Conservation (phyloP, 1,140 invertebrate genomes). For the Aethina tumida region DNA sequence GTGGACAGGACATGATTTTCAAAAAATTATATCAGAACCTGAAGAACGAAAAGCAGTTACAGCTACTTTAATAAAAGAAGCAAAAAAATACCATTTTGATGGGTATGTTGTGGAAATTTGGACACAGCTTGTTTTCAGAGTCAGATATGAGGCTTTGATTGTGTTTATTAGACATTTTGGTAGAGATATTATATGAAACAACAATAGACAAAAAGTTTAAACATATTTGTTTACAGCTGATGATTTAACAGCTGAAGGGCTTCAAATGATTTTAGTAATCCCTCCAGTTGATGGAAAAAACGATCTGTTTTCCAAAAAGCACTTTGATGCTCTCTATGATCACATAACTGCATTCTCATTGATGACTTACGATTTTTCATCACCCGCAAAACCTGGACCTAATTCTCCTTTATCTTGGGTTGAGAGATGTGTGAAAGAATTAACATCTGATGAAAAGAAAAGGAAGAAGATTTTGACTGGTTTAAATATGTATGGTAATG, state of each 20-base stretch:
- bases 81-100: constrained; percentile 63
- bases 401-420: constrained; percentile 83
- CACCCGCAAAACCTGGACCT: constrained; percentile 67
- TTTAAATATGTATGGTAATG: constrained; percentile 90
- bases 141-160: constrained; percentile 51
- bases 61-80: constrained; percentile 47
- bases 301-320: constrained; percentile 63
- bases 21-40: constrained; percentile 49
- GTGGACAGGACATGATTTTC: constrained; percentile 62
- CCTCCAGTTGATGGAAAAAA: constrained; percentile 65
- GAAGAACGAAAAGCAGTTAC: constrained; percentile 46
- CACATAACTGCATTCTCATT: constrained; percentile 78
- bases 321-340: constrained; percentile 68
- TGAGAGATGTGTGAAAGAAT: constrained; percentile 61
- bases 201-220: background rate
- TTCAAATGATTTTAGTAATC: constrained; percentile 71
- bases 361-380: constrained; percentile 94
- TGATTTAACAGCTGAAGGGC: constrained; percentile 32
- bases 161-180: constrained; percentile 53
- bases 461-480: constrained; percentile 77
- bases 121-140: constrained; percentile 64
- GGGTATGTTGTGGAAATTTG: constrained; percentile 84
- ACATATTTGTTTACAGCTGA: constrained; percentile 14
- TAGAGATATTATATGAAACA: constrained; percentile 21
- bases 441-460: constrained; percentile 54